Conservation (phyloP, 1,140 invertebrate species). For the Polypedilum pembai region DNA sequence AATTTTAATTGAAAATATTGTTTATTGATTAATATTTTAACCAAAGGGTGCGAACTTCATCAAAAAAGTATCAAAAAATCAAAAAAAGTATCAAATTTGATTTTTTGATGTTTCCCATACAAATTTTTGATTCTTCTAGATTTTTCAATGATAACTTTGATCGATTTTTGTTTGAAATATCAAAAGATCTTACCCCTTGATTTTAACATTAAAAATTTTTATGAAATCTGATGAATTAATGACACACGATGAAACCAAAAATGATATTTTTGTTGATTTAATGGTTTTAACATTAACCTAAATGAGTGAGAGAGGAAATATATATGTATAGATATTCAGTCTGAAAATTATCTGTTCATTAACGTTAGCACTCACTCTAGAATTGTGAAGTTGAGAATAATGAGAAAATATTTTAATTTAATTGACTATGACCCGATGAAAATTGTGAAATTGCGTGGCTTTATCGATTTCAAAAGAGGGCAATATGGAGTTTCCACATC, state of each 20-base stretch:
- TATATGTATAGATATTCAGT: not conserved
- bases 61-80: no score
- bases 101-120: no score
- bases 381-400: not conserved
- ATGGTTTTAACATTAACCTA: not conserved
- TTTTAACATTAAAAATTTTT: no score
- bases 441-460: constrained; percentile 1
- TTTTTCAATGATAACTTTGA: no score
- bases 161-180: no score
- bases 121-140: no score
- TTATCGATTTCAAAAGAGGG: not conserved
- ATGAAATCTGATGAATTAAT: constrained; percentile 16
- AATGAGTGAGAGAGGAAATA: not conserved
- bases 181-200: no score
- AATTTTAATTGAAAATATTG: no score
- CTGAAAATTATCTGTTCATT: constrained; percentile 23
- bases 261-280: constrained; percentile 23
- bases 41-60: no score
- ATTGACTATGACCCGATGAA: constrained; percentile 23
- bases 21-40: no score
- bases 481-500: not conserved
- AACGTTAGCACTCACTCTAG: not conserved
- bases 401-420: not conserved
- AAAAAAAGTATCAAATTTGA: no score
- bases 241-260: not conserved